Percentiles rank a stretch among this genome's conserved stretches.
phyloP scores from a whole-genome alignment of 1,140 invertebrate genomes.

The Dreissena rostriformis region DNA sequence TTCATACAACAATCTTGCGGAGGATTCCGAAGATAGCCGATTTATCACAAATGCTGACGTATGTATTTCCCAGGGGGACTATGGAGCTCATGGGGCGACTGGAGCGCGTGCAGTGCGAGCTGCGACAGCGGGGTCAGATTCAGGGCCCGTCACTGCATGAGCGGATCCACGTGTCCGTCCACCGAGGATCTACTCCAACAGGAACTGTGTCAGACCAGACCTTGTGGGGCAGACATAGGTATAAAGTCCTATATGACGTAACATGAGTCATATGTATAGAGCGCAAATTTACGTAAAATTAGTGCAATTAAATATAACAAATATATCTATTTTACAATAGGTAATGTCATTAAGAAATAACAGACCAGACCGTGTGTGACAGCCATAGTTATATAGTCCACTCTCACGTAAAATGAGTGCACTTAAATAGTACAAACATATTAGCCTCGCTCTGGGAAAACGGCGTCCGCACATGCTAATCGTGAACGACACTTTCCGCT shows the following conservation, averaged over 20 bases:
- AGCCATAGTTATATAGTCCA: not conserved
- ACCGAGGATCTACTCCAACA: constrained; percentile 20
- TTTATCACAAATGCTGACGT: not conserved
- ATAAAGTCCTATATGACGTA: not conserved
- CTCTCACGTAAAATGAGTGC: not conserved
- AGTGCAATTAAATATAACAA: not conserved
- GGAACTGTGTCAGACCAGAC: not conserved
- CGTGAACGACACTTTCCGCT: not conserved
- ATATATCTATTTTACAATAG: no score
- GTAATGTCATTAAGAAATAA: no score
- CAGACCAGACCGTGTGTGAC: not conserved
- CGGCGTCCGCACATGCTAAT: not conserved
- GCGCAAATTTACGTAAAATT: not conserved
- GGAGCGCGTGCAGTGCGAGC: constrained; percentile 21
- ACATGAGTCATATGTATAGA: not conserved
- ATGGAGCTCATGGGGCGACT: constrained; percentile 33
- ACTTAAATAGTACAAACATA: not conserved
- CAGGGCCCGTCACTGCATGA: constrained; percentile 23
- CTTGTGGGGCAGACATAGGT: constrained; percentile 12
- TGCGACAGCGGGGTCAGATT: constrained; percentile 19
- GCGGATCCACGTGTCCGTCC: constrained; percentile 5
- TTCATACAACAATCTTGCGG: no score
- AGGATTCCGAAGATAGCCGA: no score
- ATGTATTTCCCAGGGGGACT: not conserved
- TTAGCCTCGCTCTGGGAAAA: not conserved